A percentile compares a stretch with the other conserved stretches of the same genome.
phyloP scores from a whole-genome alignment of 2,797 vertebrate species.

The Amphiprion clarkii region DNA sequence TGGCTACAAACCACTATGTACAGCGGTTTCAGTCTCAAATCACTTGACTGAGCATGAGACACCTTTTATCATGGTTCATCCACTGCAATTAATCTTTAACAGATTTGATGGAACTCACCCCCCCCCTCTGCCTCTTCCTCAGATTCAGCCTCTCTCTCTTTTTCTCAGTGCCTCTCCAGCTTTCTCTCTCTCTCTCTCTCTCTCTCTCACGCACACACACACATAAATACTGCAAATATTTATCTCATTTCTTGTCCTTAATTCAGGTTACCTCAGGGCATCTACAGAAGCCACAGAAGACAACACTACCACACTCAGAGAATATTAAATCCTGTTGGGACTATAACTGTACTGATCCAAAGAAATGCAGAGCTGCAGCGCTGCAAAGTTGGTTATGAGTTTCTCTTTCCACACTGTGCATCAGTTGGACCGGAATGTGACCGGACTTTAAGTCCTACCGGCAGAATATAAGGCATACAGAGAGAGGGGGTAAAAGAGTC shows the following conservation, averaged over 20 bases:
- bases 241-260: constrained; percentile 44
- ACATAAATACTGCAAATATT: constrained; percentile 49
- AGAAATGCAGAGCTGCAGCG: constrained; percentile 9
- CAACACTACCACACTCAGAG: constrained; percentile 36
- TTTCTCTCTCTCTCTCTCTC: neutral
- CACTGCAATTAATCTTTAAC: constrained; percentile 68
- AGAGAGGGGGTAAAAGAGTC: constrained; percentile 20
- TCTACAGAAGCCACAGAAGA: constrained; percentile 26
- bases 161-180: constrained; percentile 22
- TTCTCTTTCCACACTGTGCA: constrained; percentile 22
- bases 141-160: constrained; percentile 26
- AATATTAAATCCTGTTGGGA: constrained; percentile 39
- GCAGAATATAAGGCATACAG: constrained; percentile 30
- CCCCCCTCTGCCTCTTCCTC: constrained; percentile 33
- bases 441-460: constrained; percentile 33
- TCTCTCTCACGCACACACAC: neutral
- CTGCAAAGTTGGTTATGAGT: constrained; percentile 21
- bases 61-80: constrained; percentile 61
- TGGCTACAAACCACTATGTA: constrained; percentile 19
- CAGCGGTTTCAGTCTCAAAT: constrained; percentile 38
- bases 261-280: constrained; percentile 40
- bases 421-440: constrained; percentile 43
- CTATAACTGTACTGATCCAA: constrained; percentile 7
- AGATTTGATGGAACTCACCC: constrained; percentile 49
- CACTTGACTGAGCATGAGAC: constrained; percentile 48